phyloP scores from a whole-genome alignment of 2,113 vertebrate species.

The Atlantisia rogersi region DNA sequence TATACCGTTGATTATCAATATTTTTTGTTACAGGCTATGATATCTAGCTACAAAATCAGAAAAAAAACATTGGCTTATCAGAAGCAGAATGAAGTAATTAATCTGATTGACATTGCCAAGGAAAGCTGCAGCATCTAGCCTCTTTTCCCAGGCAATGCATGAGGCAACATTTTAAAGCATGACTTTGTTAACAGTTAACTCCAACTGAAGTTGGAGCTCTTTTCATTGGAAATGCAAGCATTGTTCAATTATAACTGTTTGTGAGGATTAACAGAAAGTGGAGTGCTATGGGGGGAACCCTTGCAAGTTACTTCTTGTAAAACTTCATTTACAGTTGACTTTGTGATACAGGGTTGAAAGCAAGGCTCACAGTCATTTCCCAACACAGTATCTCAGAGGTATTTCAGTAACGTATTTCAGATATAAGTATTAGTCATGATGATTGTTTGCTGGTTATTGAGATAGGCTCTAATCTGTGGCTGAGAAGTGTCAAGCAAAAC shows the following conservation, averaged over 20 bases:
- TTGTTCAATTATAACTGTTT: neutral
- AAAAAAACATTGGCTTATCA: neutral
- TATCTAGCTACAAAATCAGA: neutral
- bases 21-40: neutral
- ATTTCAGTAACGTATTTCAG: neutral
- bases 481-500: neutral
- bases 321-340: neutral
- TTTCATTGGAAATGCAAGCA: neutral
- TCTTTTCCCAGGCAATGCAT: neutral
- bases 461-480: neutral
- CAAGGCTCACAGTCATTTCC: neutral
- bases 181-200: neutral
- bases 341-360: neutral
- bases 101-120: neutral
- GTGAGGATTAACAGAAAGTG: neutral
- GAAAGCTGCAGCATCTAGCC: neutral
- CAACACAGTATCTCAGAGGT: neutral
- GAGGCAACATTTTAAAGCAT: neutral
- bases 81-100: neutral
- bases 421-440: neutral
- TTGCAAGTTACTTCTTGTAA: neutral
- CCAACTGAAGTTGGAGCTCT: constrained; percentile 8
- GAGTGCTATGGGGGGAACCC: neutral
- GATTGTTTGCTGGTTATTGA: neutral
- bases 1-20: neutral